Percentiles rank a stretch among this genome's conserved stretches.
Conservation (phyloP, 2,797 vertebrate genomes). For the Agapornis canus region DNA sequence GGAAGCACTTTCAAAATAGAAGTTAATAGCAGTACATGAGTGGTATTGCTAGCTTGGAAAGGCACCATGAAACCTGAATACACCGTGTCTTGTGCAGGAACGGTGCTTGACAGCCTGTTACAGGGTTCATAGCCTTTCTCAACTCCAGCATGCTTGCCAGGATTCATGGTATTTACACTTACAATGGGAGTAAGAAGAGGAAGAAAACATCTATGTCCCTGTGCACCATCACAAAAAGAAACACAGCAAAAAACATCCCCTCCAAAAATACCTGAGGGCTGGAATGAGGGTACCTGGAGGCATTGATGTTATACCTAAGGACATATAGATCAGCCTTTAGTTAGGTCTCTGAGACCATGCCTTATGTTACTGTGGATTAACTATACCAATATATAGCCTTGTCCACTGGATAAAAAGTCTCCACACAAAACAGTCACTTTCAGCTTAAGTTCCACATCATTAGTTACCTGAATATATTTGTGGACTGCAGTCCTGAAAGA, state of each 20-base stretch:
- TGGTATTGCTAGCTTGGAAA: not conserved
- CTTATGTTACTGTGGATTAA: not conserved
- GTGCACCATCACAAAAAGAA: not conserved
- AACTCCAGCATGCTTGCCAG: not conserved
- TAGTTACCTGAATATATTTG: not conserved
- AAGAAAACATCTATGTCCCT: not conserved
- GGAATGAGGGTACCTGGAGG: not conserved
- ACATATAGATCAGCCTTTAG: not conserved
- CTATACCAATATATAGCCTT: not conserved
- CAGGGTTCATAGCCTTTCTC: not conserved
- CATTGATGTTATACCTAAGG: not conserved
- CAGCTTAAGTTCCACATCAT: not conserved
- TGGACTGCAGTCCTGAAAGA: not conserved
- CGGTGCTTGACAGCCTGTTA: not conserved
- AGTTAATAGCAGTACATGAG: not conserved
- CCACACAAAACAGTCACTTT: not conserved
- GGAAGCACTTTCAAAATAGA: constrained; percentile 30
- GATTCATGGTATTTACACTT: not conserved
- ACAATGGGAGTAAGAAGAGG: not conserved
- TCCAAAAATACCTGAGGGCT: not conserved
- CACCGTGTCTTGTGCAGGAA: fast-evolving
- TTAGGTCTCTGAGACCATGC: not conserved
- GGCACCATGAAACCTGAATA: not conserved
- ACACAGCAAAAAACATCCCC: not conserved
- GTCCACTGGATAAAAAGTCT: not conserved